Percentiles rank a stretch among this genome's conserved stretches.
Conservation (phyloP, 2,113 vertebrate species). For the Poecile atricapillus region DNA sequence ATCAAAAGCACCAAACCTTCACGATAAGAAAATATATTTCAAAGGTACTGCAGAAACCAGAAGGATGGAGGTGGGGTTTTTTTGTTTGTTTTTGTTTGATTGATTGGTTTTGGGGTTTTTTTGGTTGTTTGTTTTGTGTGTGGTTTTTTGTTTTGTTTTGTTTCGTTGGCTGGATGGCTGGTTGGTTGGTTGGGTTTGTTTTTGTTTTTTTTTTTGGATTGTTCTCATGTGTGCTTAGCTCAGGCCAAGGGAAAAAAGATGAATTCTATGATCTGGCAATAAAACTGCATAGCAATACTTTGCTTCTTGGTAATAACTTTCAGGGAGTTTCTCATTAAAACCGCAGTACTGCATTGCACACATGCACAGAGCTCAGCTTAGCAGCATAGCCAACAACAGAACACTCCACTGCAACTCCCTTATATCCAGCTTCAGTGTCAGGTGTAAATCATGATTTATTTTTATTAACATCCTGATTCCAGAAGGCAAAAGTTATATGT, state of each 20-base stretch:
- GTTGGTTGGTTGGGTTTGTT: too few species aligned
- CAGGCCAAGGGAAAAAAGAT: slow-evolving; percentile 3
- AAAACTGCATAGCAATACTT: slow-evolving; percentile 26
- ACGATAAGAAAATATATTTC: not conserved
- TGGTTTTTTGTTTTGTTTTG: not conserved
- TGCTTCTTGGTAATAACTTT: slow-evolving; percentile 12
- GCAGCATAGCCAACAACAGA: not conserved
- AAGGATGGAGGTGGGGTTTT: not conserved
- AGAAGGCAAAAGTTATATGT: not conserved
- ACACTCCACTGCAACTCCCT: not conserved
- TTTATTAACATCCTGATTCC: not conserved
- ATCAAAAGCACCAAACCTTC: not conserved
- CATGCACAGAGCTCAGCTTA: slow-evolving; percentile 1
- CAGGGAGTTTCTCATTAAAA: slow-evolving; percentile 49
- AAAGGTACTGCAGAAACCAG: not conserved
- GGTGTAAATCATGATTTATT: slow-evolving; percentile 25
- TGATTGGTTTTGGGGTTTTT: not conserved
- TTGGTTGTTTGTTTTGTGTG: too few species aligned
- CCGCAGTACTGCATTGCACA: slow-evolving; percentile 12
- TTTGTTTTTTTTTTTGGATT: not conserved
- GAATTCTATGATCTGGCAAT: slow-evolving; percentile 34
- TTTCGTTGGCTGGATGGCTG: too few species aligned
- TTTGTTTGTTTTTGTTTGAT: not conserved
- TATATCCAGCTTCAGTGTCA: not conserved
- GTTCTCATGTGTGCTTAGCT: not conserved